Evolutionary conservation across 2,797 vertebrate species (phyloP).

Genomic region (Discoglossus pictus): DNA sequence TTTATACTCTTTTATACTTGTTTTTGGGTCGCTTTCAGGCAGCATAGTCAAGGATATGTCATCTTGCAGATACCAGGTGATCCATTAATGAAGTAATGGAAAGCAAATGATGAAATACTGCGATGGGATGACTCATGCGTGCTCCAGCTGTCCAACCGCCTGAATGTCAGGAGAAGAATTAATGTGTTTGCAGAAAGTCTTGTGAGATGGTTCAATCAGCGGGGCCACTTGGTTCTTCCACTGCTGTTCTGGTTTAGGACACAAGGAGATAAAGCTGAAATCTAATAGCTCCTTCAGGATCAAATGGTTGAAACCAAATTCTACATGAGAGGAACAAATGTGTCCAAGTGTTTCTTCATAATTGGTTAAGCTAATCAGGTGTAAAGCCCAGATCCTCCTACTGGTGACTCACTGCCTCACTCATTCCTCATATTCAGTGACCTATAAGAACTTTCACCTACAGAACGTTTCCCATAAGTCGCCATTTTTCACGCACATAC

Average conservation of each 20-base stretch:
- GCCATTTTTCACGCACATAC: no score
- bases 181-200: not conserved
- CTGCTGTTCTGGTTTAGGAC: not conserved
- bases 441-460: no score
- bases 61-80: conserved; percentile 27
- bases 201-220: not conserved
- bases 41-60: conserved; percentile 56
- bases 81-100: conserved; percentile 50
- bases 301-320: no score
- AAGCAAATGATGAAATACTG: conserved; percentile 2
- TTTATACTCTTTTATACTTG: no score
- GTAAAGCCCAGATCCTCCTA: no score
- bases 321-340: no score
- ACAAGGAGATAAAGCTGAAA: not conserved
- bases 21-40: conserved; percentile 43
- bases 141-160: not conserved
- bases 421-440: no score
- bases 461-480: no score
- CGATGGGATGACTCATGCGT: not conserved
- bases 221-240: not conserved
- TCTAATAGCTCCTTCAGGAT: no score
- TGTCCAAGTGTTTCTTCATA: no score
- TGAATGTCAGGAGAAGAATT: conserved; percentile 5
- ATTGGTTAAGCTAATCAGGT: no score
- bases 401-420: no score